Evolutionary conservation across 2,113 vertebrate species (phyloP), one percentile per base, ranked within the genome.

Genomic region (Syngnathus typhle): DNA sequence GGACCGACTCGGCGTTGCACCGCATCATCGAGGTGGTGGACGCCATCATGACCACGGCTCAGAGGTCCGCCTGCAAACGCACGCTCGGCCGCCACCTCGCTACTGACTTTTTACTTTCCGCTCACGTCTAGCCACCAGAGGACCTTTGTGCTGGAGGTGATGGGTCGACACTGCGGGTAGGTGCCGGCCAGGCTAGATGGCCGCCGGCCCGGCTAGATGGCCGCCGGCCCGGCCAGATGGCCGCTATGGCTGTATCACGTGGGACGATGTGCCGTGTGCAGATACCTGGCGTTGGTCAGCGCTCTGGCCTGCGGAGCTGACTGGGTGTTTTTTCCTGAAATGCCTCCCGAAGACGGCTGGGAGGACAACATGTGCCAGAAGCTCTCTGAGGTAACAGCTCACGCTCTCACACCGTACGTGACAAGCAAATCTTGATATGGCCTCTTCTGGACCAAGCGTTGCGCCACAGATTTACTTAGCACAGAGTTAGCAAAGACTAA

Each of bases 21-120:
- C 90, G 97, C 37, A 99, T 99, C 84, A 98, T 98, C 38, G 96
- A 99, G 82, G 97, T 99, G 58, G 90, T 99, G 61, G 97, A 99
- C 61, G 96, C 97, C 74, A 99, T 99, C 89, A 97, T 96, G 94
- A 99, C 97, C 41, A 99, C 97, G 0, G 97, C 97, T 67, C 96
- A 96, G 88, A 99, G 97, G 97, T 98, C 77, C 65, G 23, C 16
- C 1, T 23, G 23, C 59, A 19, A 39, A 46, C 15, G 27, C 5
- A 63, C 38, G 21, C 19, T 7, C 5, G 7, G 41, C 7, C 7
- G 13, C 18, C 43, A 9, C 32, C 27, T 46, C 27, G 23, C 8
- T 52, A 27, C 2, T 66, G 15, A 39, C 60, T 27, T 60, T 58
- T 55, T 58, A 49, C 0, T 12, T 46, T 61, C 13, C 58, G 1